Evolutionary conservation across 2,113 vertebrate genomes (phyloP).

Genomic region (Crotalus helleri): DNA sequence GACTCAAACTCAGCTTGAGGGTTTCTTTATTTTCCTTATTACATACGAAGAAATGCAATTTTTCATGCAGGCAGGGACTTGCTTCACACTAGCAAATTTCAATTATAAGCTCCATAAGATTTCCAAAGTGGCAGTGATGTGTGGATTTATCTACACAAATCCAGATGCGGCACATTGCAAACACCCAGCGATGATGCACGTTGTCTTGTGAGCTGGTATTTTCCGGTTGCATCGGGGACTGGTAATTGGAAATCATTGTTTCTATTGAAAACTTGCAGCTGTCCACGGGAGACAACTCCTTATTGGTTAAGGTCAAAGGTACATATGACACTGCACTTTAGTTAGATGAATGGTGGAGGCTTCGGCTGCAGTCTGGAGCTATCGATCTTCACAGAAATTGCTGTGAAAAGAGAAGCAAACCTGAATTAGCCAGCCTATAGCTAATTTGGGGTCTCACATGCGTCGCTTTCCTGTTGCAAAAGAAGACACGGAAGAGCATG

Average conservation of each 20-base stretch:
- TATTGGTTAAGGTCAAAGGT: background rate
- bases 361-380: background rate
- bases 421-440: background rate
- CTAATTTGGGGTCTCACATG: background rate
- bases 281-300: background rate
- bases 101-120: constrained; percentile 11
- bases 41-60: background rate
- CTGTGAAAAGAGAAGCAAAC: background rate
- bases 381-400: background rate
- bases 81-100: background rate
- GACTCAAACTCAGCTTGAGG: background rate
- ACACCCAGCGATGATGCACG: background rate
- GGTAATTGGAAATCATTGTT: constrained; percentile 29
- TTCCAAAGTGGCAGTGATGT: background rate
- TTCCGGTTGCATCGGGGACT: background rate
- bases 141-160: constrained; percentile 13
- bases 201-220: background rate
- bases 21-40: background rate
- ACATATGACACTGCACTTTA: background rate
- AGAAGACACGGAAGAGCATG: background rate
- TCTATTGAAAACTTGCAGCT: constrained; percentile 7
- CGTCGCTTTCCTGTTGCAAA: background rate
- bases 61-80: background rate
- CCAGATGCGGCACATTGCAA: background rate
- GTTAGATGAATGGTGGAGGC: background rate